Percentiles rank a stretch among this genome's conserved stretches.
phyloP scores from a whole-genome alignment of 2,797 vertebrate genomes.

The Esox lucius region DNA sequence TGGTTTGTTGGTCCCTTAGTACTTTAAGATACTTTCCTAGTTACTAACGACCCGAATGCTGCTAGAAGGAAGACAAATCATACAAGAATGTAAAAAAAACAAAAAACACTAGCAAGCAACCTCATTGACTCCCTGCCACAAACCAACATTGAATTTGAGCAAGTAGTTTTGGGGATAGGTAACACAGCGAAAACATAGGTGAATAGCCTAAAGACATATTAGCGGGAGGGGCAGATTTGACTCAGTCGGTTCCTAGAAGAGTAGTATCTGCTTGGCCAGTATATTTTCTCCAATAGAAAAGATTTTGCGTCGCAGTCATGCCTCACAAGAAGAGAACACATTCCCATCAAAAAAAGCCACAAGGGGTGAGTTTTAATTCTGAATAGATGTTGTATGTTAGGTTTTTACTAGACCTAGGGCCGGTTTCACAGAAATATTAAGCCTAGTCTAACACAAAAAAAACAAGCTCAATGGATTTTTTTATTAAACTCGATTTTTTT shows the following conservation, averaged over 20 bases:
- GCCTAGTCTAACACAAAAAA: too few species aligned
- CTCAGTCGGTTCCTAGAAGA: conserved; percentile 18
- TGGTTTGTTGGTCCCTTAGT: too few species aligned
- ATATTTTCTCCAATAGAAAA: not conserved
- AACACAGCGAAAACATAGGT: not conserved
- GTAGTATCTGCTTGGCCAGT: not conserved
- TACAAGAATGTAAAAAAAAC: too few species aligned
- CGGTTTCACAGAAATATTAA: not conserved
- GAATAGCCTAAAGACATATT: not conserved
- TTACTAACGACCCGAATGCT: too few species aligned
- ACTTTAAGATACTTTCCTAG: too few species aligned
- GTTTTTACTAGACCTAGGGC: not conserved
- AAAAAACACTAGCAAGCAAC: too few species aligned
- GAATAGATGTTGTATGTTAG: not conserved
- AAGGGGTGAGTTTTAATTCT: conserved; percentile 54
- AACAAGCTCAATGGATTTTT: not conserved
- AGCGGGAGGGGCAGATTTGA: conserved; percentile 57
- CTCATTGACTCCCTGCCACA: not conserved
- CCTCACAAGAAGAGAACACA: conserved; percentile 69
- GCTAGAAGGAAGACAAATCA: too few species aligned
- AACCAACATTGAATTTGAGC: not conserved
- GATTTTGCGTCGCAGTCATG: conserved; percentile 55
- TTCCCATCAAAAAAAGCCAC: conserved; percentile 53
- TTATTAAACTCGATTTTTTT: too few species aligned
- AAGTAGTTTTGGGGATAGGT: not conserved